Conservation (phyloP, 2,113 vertebrate species). For the Cavia aperea region DNA sequence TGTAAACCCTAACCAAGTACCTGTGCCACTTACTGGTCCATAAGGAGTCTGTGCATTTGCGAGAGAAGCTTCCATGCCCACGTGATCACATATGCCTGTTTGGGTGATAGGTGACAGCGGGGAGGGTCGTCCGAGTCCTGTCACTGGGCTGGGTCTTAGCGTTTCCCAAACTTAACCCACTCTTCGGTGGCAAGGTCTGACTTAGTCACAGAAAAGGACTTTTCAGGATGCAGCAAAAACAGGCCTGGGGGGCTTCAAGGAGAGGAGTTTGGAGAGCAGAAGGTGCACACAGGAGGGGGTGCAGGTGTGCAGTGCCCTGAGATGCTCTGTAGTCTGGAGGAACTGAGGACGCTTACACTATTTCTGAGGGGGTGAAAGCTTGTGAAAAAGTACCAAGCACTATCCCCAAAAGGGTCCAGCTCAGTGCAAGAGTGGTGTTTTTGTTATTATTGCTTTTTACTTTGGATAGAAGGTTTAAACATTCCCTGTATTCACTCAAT, state of each 20-base stretch:
- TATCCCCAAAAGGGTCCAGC: neutral
- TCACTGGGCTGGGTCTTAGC: neutral
- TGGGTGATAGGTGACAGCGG: neutral
- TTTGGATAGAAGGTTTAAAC: neutral
- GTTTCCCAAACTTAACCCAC: neutral
- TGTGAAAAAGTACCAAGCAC: neutral
- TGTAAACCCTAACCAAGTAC: neutral
- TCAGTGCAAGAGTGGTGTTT: neutral
- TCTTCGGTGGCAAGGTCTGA: neutral
- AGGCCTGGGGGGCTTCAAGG: neutral
- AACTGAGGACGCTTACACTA: neutral
- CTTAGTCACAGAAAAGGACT: neutral
- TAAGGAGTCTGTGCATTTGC: neutral
- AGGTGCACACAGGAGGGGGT: neutral
- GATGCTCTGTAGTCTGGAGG: neutral
- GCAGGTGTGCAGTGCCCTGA: neutral
- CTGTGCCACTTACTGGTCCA: neutral
- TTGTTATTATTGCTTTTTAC: neutral
- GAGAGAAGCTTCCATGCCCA: neutral
- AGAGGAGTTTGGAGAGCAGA: neutral
- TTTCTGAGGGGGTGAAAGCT: neutral
- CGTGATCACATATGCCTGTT: neutral
- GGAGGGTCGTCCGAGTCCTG: neutral
- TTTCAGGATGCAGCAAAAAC: neutral
- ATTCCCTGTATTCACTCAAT: neutral